A percentile compares a stretch with the other conserved stretches of the same genome.
These are phyloP conservation scores for Amitus sp. DNA, from an alignment of 2,888 invertebrate species.

Conservation along the genomic window DNA sequence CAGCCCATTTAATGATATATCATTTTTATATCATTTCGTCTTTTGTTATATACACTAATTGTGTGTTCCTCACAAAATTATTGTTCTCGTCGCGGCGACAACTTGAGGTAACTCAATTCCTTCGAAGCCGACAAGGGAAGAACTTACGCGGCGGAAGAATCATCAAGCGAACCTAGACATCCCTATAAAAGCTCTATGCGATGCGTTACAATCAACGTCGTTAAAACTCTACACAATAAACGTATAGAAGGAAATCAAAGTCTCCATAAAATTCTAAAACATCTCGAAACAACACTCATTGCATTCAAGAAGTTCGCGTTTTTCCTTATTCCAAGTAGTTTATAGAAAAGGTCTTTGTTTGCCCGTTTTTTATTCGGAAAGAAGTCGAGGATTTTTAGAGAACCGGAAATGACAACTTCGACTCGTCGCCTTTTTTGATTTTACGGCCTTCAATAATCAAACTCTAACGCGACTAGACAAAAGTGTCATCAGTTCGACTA, in stretches of 20 bases:
- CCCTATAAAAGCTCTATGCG: too few species aligned
- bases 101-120: too few species aligned
- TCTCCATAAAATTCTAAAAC: neutral
- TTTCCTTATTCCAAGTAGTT: neutral
- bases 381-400: too few species aligned
- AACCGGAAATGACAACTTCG: too few species aligned
- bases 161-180: constrained; percentile 2
- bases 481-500: neutral
- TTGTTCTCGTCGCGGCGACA: too few species aligned
- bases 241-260: constrained; percentile 3
- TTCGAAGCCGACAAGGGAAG: too few species aligned
- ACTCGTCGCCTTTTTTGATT: too few species aligned
- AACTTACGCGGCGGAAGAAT: constrained; percentile 8
- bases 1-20: constrained; percentile 63
- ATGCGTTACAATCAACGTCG: too few species aligned
- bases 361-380: neutral
- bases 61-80: constrained; percentile 42
- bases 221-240: constrained; percentile 8
- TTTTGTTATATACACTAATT: constrained; percentile 42
- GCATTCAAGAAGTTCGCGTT: neutral
- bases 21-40: constrained; percentile 42
- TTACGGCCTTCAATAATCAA: neutral
- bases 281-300: neutral
- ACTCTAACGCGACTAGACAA: neutral
- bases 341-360: neutral